These are phyloP conservation scores for Ctenopoma multispine DNA, from an alignment of 2,797 vertebrate species.

Conservation along the genomic window DNA sequence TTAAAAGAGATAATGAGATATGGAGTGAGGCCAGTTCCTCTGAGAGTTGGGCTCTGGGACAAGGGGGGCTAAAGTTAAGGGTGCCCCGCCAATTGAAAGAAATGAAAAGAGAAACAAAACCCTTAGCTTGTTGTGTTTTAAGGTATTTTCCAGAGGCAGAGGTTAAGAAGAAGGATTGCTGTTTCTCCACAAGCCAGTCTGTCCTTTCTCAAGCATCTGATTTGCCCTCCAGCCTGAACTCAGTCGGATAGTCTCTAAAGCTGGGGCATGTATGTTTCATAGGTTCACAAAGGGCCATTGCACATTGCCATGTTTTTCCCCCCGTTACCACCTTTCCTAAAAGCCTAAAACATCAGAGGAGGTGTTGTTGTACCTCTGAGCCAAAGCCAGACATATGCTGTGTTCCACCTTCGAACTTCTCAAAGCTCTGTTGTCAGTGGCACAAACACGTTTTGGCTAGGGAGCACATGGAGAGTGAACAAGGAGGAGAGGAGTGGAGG, in stretches of 20 bases:
- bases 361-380: constrained; percentile 75
- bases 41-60: constrained; percentile 60
- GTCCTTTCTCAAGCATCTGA: constrained; percentile 62
- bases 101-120: constrained; percentile 69
- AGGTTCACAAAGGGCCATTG: constrained; percentile 65
- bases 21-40: constrained; percentile 68
- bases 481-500: constrained; percentile 65
- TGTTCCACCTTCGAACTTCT: constrained; percentile 81
- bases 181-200: constrained; percentile 63
- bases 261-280: constrained; percentile 55
- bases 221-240: constrained; percentile 59
- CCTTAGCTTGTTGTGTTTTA: constrained; percentile 61
- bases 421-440: constrained; percentile 71
- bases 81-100: constrained; percentile 64
- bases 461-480: constrained; percentile 60
- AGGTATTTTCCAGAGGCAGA: constrained; percentile 63
- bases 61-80: constrained; percentile 73
- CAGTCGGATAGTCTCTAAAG: constrained; percentile 49
- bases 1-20: constrained; percentile 81
- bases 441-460: constrained; percentile 78
- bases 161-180: constrained; percentile 66
- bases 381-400: constrained; percentile 66
- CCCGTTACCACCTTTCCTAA: constrained; percentile 44
- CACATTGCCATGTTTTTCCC: constrained; percentile 43
- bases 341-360: constrained; percentile 72